Evolutionary conservation across 2,888 invertebrate species (phyloP).

Genomic region (Steinernema carpocapsae): DNA sequence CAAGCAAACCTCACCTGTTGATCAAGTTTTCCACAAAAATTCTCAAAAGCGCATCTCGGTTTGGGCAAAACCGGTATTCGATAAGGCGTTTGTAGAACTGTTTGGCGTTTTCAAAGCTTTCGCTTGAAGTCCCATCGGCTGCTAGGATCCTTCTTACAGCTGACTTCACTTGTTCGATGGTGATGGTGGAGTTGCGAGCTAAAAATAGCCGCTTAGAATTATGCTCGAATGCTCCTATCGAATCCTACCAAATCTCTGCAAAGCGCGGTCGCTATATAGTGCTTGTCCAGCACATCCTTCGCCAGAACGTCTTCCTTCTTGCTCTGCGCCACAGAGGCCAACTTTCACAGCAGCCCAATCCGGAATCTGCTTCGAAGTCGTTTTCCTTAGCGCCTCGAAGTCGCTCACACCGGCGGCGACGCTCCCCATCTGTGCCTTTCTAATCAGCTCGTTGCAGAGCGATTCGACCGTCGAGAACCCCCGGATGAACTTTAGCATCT

Average conservation of each 20-base stretch:
- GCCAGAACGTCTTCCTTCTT: not conserved
- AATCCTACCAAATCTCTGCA: not conserved
- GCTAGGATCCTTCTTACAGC: not conserved
- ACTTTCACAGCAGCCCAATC: constrained; percentile 28
- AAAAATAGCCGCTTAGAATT: not conserved
- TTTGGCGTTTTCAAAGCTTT: not conserved
- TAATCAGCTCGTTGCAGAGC: constrained; percentile 11
- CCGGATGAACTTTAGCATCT: not conserved
- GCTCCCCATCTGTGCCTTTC: constrained; percentile 23
- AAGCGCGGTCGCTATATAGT: not conserved
- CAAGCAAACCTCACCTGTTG: no score
- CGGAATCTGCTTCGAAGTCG: constrained; percentile 23
- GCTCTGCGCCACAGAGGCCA: constrained; percentile 13
- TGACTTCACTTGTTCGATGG: constrained; percentile 12
- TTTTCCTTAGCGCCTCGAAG: constrained; percentile 1
- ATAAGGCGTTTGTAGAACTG: constrained; percentile 10
- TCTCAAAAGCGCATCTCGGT: not conserved
- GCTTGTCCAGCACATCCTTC: constrained; percentile 6
- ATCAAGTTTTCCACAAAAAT: not conserved
- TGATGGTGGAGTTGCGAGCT: constrained; percentile 11
- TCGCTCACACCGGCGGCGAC: not conserved
- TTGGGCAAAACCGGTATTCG: constrained; percentile 1
- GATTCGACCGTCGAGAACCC: constrained; percentile 18
- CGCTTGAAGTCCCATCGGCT: not conserved
- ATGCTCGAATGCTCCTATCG: not conserved